Conservation (phyloP, 2,797 vertebrate genomes). For the Ispidina lecontei region DNA sequence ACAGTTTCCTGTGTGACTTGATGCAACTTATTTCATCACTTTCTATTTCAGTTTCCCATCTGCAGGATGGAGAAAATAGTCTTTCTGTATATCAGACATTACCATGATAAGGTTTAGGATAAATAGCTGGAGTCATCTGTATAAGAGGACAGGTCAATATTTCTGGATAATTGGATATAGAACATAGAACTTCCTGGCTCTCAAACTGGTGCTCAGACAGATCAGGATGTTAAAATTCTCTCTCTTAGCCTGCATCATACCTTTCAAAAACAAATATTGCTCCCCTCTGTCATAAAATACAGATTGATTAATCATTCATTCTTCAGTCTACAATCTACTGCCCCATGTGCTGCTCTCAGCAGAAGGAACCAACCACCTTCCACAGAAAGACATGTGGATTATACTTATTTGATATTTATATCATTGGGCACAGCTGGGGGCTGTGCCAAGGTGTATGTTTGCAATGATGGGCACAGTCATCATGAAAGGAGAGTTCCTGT, state of each 20-base stretch:
- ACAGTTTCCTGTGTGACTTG: neutral
- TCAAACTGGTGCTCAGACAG: neutral
- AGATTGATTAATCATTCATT: constrained; percentile 4
- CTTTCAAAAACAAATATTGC: constrained; percentile 9
- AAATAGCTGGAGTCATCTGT: neutral
- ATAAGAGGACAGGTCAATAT: constrained; percentile 14
- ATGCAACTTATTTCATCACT: neutral
- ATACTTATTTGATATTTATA: constrained; percentile 14
- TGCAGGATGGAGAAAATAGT: neutral
- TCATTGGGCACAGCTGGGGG: neutral
- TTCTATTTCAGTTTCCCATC: neutral
- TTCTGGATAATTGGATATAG: constrained; percentile 24
- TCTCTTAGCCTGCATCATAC: neutral
- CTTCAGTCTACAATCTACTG: neutral
- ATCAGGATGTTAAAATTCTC: neutral
- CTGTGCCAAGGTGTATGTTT: neutral
- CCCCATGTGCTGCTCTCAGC: neutral
- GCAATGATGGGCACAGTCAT: neutral
- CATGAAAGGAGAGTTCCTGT: neutral
- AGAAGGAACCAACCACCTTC: neutral
- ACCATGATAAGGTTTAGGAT: neutral
- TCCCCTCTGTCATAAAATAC: neutral
- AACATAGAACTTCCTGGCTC: constrained; percentile 16
- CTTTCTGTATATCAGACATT: neutral
- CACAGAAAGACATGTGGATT: neutral